Base-by-base conservation (phyloP, 92 coral and sea anemone genomes). In the Parazoanthus swiftii region DNA sequence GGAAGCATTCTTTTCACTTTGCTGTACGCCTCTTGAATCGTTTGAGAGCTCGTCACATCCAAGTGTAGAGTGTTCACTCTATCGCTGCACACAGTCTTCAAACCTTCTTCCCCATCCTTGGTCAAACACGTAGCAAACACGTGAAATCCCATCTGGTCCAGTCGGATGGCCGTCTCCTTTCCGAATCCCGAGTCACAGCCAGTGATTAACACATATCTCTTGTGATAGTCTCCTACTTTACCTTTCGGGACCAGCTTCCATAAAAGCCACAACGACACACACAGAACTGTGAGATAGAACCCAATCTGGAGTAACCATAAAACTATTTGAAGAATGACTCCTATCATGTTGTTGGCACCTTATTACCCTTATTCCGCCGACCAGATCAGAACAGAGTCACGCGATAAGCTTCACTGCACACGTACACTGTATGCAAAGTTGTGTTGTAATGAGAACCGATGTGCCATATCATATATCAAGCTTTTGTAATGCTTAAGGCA, bases 11-110 rank as follows among this genome's bases (percentile, higher is more conserved):
- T 51, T 13, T 51, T 51, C 58, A 51, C 58, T 51, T 51, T 51
- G 50, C 77, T 91, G 86, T 42, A 93, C 76, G 88, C 85, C 42
- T 63, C 89, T 76, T 89, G 90, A 46, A 95, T 86, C 56, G 93
- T 90, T 48, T 86, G 80, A 2, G 95, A 89, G 56, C 87, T 80
- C 16, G 98, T 95, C 83, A 95, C 94, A 73, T 95, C 97, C 92
- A 95, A 54, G 35, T 76, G 89, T 66, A 95, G 82, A 16, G 91
- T 91, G 74, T 86, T 67, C 68, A 92, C 66, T n/a, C 89, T 90
- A 18, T 94, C 91, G 37, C 97, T 92, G 54, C 95, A 88, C 65
- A 54, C 83, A 6, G 85, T 68, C 58, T 79, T 89, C 43, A 95
- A 80, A 58, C 39, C 23, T 79, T 86, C 80, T 46, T 89, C 90